Evolutionary conservation across 2,113 vertebrate species (phyloP), one percentile per base, ranked within the genome.

Genomic region (Choloepus hoffmanni): DNA sequence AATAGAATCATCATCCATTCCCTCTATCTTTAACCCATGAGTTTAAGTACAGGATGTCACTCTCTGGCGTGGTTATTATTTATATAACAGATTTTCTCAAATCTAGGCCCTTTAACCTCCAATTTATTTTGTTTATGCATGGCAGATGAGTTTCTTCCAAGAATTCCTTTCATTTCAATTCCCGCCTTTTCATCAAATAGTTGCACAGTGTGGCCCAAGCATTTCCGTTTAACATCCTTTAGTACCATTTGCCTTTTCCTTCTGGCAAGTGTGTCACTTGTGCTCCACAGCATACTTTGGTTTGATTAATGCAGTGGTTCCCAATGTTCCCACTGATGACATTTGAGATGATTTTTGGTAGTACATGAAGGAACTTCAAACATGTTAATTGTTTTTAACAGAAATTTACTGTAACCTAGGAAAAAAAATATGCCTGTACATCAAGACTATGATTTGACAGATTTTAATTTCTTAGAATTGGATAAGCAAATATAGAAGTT

Each of bases 241-340:
- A 72, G 40, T 78, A 24, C 55, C 19, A 23, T 53, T 92, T 72
- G 26, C 36, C 30, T 10, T 60, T 33, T 23, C 58, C 48, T n/a
- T 0, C n/a, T 76, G 36, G 81, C 1, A 50, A 92, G n/a, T 63
- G 21, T 74, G 48, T 74, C 40, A n/a, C 15, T 4, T 21, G 0
- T 79, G 23, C 30, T 55, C 6, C 62, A 40, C 5, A 62, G 33
- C 2, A 19, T 58, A 11, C 53, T 89, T 85, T 74, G 68, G 63
- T 78, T 90, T 88, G 33, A 95, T 74, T 79, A 81, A 76, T 81
- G 90, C 50, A 81, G 60, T 87, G 30, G 76, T 62, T 77, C 67
- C 21, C 5, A n/a, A 96, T 85, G 65, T 91, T 89, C 40, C 33
- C 78, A 85, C 1, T 55, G 30, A 58, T 86, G 48, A 73, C 70